Base-by-base conservation (phyloP, 2,888 invertebrate species). In the Nomada flava region DNA sequence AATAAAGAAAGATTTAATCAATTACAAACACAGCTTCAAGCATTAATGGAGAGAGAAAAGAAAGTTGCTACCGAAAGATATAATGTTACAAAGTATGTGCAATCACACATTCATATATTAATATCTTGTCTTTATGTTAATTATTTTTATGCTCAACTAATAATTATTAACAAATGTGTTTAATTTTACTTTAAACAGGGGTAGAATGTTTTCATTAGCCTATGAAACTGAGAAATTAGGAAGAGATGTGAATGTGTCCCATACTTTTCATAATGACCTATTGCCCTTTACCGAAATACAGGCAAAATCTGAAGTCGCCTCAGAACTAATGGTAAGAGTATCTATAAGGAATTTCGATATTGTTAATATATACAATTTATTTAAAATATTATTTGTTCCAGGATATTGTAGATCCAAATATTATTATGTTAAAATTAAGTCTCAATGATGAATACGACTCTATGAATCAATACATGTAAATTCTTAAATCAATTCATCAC, bases 401-500 rank as follows among this genome's bases (percentile, higher is more conserved):
- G 92, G 91, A 89, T 62, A 86, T 91, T 26, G 89, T 92, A 26
- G 92, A 92, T 77, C 92, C 92, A 29, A 86, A 90, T 74, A 76
- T 92, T 57, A 78, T 91, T 26, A 87, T 92, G 76, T 76, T 92
- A 23, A 92, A 91, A 79, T 82, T 91, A 60, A 86, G 89, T 77
- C 83, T 92, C 13, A 90, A 92, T 60, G 86, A 91, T 83, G 89
- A 90, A 60, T 60, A 90, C 36, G 77, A 83, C 36, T 62, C 65
- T 23, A 77, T 74, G 18, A 67, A 75, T 44, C 78, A 76, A 72
- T 76, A 72, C 62, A 62, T 81, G 26, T 69, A 47, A 80, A 62
- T 18, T 13, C 23, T 78, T 44, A 15, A 67, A 55, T 64, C 57
- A 71, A 83, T 72, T 69, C 18, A 57, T 50, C 23, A 52, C 9